Evolutionary conservation across 1,140 invertebrate species (phyloP).

Genomic region (Dinoponera quadriceps): DNA sequence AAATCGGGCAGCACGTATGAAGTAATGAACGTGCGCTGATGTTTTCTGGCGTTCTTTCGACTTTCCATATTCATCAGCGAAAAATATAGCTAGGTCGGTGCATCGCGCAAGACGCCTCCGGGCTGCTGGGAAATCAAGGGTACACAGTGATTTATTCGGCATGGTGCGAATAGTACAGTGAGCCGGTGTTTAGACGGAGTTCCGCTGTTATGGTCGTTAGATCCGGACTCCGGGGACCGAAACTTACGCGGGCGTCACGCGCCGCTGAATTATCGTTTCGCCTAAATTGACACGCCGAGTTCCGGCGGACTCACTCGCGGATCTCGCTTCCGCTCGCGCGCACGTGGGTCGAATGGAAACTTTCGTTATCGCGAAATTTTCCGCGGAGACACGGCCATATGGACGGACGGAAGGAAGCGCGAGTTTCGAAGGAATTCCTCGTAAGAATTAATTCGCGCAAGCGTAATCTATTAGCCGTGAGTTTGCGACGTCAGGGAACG

Average conservation of each 20-base stretch:
- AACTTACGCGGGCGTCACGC: constrained; percentile 9
- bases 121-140: constrained; percentile 47
- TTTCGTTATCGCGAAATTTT: constrained; percentile 1
- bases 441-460: constrained; percentile 19
- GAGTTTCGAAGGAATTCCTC: background rate
- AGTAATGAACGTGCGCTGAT: too few relatives aligned
- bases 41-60: constrained; percentile 14
- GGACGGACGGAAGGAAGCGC: too few relatives aligned
- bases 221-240: too few relatives aligned
- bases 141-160: constrained; percentile 36
- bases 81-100: background rate
- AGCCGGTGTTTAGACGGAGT: constrained; percentile 39
- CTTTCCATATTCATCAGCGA: constrained; percentile 24
- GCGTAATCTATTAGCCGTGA: background rate
- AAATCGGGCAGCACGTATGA: too few relatives aligned
- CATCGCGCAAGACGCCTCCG: background rate
- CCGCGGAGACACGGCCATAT: background rate
- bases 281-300: background rate
- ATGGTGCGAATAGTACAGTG: background rate
- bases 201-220: constrained; percentile 21
- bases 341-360: background rate
- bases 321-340: background rate
- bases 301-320: too few relatives aligned
- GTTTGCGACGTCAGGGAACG: background rate
- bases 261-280: constrained; percentile 9